A percentile compares a stretch with the other conserved stretches of the same genome.
Evolutionary conservation across 1,140 invertebrate genomes (phyloP).

Genomic region (Eriocheir sinensis): DNA sequence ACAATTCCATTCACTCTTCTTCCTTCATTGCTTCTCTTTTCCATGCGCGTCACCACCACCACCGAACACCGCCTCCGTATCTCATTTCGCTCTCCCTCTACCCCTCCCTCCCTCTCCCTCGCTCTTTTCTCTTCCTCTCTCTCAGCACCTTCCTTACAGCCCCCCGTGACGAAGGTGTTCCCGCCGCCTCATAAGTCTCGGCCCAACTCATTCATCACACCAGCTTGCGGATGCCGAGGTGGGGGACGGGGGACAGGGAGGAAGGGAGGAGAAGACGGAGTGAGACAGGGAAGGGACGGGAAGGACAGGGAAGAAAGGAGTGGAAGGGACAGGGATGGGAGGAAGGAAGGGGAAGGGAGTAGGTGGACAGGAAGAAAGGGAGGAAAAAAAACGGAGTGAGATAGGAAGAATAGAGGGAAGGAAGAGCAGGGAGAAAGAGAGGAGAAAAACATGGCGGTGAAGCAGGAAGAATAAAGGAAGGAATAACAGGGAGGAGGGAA

Average conservation of each 20-base stretch:
- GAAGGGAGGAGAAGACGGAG: background rate
- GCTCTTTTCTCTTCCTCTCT: no score
- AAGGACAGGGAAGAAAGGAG: background rate
- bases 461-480: background rate
- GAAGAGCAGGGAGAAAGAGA: background rate
- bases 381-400: background rate
- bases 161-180: background rate
- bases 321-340: background rate
- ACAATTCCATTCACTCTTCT: background rate
- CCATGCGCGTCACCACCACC: no score
- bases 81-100: background rate
- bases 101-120: background rate
- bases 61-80: no score
- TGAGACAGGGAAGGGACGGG: background rate
- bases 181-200: background rate
- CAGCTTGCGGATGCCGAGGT: background rate
- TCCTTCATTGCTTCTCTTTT: background rate
- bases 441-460: no score
- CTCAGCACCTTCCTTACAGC: background rate
- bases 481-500: background rate
- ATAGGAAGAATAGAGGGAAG: background rate
- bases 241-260: background rate
- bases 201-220: background rate
- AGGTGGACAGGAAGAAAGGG: background rate
- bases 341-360: background rate